Evolutionary conservation across 2,113 vertebrate species (phyloP).

Genomic region (Macquaria australasica): DNA sequence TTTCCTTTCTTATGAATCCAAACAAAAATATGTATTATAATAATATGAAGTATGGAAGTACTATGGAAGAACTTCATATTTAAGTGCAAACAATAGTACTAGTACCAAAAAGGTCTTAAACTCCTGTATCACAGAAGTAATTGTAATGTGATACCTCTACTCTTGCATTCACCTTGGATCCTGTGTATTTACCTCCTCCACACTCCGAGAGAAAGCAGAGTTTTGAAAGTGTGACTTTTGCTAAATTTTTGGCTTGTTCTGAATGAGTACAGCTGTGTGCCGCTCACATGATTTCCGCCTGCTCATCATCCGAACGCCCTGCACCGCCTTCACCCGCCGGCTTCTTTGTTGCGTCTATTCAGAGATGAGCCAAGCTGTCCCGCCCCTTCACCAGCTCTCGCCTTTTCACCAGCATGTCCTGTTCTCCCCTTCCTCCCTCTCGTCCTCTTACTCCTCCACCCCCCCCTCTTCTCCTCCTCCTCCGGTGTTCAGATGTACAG

Average conservation of each 20-base stretch:
- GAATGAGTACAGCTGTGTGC: constrained; percentile 72
- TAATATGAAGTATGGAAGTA: no score
- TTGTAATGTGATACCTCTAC: not conserved
- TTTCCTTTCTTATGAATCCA: not conserved
- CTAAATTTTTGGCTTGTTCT: constrained; percentile 26
- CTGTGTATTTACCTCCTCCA: not conserved
- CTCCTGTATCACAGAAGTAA: not conserved
- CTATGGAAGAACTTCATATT: not conserved
- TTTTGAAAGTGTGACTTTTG: constrained; percentile 37
- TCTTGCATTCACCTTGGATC: not conserved
- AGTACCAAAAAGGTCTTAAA: not conserved
- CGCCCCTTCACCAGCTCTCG: constrained; percentile 48
- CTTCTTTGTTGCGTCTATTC: constrained; percentile 57
- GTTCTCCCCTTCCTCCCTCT: constrained; percentile 61
- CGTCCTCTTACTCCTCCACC: constrained; percentile 11
- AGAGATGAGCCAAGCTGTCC: constrained; percentile 27
- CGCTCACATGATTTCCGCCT: constrained; percentile 40
- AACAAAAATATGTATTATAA: no score
- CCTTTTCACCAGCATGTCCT: constrained; percentile 61
- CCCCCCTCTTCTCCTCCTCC: constrained; percentile 16
- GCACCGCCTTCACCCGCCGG: constrained; percentile 14
- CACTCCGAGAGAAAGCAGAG: not conserved
- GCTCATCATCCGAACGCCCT: constrained; percentile 32
- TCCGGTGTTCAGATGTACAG: constrained; percentile 45
- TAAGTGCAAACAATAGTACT: no score